A percentile compares a stretch with the other conserved stretches of the same genome.
Evolutionary conservation across 2,888 invertebrate genomes (phyloP).

Genomic region (Cantharis rufa): DNA sequence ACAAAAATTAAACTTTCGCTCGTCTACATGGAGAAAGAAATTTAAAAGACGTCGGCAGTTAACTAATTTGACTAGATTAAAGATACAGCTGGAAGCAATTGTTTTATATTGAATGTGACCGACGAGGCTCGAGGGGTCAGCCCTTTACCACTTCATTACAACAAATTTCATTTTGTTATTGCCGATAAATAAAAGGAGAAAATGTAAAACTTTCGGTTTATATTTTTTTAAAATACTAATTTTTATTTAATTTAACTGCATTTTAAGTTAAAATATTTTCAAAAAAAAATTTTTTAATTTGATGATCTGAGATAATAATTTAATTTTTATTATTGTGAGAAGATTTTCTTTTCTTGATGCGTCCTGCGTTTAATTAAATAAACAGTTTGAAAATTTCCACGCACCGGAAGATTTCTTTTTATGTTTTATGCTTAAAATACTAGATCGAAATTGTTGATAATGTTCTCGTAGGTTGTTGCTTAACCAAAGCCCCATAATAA

Average conservation of each 20-base stretch:
- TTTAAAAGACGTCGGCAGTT: slow-evolving; percentile 34
- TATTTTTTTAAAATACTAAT: too few relatives aligned
- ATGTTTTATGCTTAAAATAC: background rate
- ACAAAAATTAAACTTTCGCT: background rate
- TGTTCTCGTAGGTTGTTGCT: background rate
- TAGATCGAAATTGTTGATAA: background rate
- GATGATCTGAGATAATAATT: background rate
- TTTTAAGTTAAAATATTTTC: too few relatives aligned
- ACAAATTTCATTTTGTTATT: slow-evolving; percentile 23
- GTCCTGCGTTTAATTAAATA: too few relatives aligned
- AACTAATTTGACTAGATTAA: slow-evolving; percentile 51
- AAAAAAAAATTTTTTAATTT: too few relatives aligned
- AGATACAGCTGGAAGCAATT: slow-evolving; percentile 53
- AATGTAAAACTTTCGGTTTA: too few relatives aligned
- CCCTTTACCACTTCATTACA: slow-evolving; percentile 29
- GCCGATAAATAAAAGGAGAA: too few relatives aligned
- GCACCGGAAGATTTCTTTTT: background rate
- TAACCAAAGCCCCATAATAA: background rate
- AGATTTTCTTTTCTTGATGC: background rate
- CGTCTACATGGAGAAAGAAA: background rate
- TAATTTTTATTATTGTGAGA: background rate
- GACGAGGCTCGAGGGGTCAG: slow-evolving; percentile 47
- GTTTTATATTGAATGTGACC: slow-evolving; percentile 51
- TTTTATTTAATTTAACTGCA: too few relatives aligned
- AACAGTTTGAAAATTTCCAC: background rate